A percentile compares a stretch with the other conserved stretches of the same genome.
These are phyloP conservation scores for Coenobita brevimanus DNA, from an alignment of 1,140 invertebrate species.

Conservation along the genomic window DNA sequence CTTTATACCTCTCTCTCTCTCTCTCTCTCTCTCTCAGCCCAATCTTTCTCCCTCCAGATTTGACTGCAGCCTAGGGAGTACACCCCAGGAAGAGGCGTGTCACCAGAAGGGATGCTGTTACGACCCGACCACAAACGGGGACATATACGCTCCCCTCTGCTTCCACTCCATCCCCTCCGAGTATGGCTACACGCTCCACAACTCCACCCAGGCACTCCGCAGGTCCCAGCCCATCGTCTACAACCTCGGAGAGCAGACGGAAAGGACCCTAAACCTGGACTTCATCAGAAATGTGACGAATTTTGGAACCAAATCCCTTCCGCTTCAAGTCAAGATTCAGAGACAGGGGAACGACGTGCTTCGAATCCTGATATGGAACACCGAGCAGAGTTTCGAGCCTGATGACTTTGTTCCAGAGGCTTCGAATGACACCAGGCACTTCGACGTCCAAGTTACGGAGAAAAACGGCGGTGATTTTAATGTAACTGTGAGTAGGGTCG, in stretches of 20 bases:
- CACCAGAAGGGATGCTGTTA: slow-evolving; percentile 46
- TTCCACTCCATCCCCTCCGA: slow-evolving; percentile 60
- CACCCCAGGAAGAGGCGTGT: slow-evolving; percentile 9
- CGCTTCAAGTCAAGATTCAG: slow-evolving; percentile 31
- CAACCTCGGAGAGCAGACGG: not conserved
- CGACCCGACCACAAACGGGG: not conserved
- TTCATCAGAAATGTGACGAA: slow-evolving; percentile 3
- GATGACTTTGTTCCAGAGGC: not conserved
- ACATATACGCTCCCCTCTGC: slow-evolving; percentile 35
- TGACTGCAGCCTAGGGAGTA: slow-evolving; percentile 8
- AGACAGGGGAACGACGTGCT: slow-evolving; percentile 32
- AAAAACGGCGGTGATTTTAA: slow-evolving; percentile 43
- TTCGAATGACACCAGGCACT: not conserved
- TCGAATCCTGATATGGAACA: slow-evolving; percentile 29
- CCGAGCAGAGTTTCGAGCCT: slow-evolving; percentile 5
- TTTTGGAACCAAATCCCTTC: slow-evolving; percentile 17
- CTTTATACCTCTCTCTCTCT: not conserved
- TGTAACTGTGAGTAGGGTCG: slow-evolving; percentile 37
- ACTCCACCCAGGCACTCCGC: not conserved
- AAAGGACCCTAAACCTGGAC: slow-evolving; percentile 1
- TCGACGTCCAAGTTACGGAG: slow-evolving; percentile 38
- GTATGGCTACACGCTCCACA: slow-evolving; percentile 45
- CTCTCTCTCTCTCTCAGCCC: not conserved
- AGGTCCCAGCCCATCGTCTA: not conserved
- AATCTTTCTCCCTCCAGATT: slow-evolving; percentile 67